A percentile compares a stretch with the other conserved stretches of the same genome.
Conservation (phyloP, 2,888 invertebrate species). For the Eupithecia insigniata region DNA sequence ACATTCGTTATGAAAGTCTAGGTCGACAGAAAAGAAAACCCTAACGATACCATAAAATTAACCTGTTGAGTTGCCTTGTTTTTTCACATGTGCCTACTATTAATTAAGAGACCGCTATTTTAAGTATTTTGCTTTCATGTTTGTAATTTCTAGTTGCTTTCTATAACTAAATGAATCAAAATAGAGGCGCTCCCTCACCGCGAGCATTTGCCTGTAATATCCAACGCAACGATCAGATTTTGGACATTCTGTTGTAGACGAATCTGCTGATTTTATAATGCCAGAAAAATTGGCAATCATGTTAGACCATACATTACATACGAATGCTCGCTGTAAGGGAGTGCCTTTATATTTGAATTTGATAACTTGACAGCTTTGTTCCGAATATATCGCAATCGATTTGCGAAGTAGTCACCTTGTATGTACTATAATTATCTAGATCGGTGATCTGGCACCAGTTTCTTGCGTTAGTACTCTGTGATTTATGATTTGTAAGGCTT, state of each 20-base stretch:
- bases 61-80: not conserved
- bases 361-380: not conserved
- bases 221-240: not conserved
- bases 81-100: too few species aligned
- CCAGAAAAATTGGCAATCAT: not conserved
- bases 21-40: not conserved
- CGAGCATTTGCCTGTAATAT: not conserved
- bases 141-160: not conserved
- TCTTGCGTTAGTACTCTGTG: conserved; percentile 14
- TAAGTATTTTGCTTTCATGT: not conserved
- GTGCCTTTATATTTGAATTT: not conserved
- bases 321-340: not conserved
- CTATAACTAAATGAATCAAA: too few species aligned
- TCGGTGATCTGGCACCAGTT: conserved; percentile 25
- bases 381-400: not conserved
- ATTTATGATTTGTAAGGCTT: not conserved
- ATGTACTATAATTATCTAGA: conserved; percentile 46
- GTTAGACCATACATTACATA: not conserved
- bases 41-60: not conserved
- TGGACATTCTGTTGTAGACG: not conserved
- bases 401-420: conserved; percentile 28
- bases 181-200: not conserved
- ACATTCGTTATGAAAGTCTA: not conserved
- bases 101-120: too few species aligned
- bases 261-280: not conserved